Conservation (phyloP, 2,113 vertebrate species). For the Chauna torquata region DNA sequence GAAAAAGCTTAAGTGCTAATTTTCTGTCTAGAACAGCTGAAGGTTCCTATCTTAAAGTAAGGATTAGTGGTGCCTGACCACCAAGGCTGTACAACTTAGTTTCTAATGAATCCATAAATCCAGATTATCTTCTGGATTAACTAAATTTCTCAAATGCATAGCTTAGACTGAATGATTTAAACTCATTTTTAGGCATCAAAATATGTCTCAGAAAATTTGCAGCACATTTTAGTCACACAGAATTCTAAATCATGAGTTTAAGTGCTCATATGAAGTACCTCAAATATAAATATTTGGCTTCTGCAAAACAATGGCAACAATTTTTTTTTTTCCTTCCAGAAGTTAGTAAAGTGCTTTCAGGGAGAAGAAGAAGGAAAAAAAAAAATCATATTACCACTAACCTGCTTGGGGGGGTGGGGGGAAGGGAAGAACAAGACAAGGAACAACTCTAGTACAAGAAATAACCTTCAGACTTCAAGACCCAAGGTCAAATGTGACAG, state of each 20-base stretch:
- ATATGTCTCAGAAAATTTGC: background rate
- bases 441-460: background rate
- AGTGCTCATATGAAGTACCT: background rate
- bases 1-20: background rate
- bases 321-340: background rate
- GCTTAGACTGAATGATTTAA: background rate
- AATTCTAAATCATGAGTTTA: background rate
- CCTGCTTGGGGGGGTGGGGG: too few relatives aligned
- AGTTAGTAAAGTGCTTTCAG: background rate
- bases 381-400: background rate
- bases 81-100: background rate
- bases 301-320: background rate
- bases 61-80: background rate
- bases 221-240: background rate
- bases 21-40: background rate
- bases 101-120: background rate
- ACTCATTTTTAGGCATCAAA: background rate
- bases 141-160: background rate
- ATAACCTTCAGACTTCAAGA: conserved; percentile 60
- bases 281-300: background rate
- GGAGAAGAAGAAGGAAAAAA: background rate
- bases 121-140: conserved; percentile 9
- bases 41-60: background rate
- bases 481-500: conserved; percentile 72
- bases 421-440: background rate